Conservation (phyloP, 2,888 invertebrate species). For the Erpobdella octoculata region DNA sequence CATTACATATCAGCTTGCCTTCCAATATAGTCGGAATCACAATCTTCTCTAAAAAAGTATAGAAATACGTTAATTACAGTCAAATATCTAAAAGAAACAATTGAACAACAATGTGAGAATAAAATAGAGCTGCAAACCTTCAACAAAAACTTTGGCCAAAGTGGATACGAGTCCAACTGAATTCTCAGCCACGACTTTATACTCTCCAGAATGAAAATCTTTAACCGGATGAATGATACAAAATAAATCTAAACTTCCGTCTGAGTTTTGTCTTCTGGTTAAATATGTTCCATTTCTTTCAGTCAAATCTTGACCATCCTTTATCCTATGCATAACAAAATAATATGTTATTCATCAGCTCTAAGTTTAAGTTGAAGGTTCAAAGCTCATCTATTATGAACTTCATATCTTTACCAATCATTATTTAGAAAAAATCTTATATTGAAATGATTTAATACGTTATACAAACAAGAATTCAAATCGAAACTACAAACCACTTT, state of each 20-base stretch:
- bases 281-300: background rate
- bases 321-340: background rate
- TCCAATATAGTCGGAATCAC: background rate
- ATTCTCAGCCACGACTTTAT: constrained; percentile 16
- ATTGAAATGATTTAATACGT: background rate
- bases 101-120: background rate
- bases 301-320: background rate
- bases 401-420: no score
- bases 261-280: background rate
- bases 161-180: background rate
- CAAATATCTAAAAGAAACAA: no score
- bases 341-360: no score
- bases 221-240: background rate
- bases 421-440: background rate
- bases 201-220: background rate
- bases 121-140: background rate
- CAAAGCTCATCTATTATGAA: no score
- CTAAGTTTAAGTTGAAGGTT: no score
- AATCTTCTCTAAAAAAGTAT: background rate
- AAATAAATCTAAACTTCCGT: background rate
- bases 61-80: no score
- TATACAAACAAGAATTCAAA: background rate
- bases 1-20: background rate
- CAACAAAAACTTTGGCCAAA: background rate
- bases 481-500: background rate